Conservation (phyloP, 2,888 invertebrate species). For the Conistra vaccinii region DNA sequence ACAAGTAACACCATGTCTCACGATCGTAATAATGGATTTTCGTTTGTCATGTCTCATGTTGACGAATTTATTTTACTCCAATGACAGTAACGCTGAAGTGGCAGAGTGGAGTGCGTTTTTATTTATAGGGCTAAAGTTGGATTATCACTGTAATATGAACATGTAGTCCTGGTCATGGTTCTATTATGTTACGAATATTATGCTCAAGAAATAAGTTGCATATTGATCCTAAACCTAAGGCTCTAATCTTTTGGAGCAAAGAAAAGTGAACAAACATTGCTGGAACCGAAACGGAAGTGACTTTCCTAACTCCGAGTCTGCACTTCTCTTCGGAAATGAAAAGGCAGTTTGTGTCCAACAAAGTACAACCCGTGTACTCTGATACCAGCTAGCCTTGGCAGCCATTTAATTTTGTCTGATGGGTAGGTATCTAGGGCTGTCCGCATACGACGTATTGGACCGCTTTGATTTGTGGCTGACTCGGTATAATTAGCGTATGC, state of each 20-base stretch:
- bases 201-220: neutral
- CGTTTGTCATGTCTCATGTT: neutral
- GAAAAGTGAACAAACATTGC: no score
- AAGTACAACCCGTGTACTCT: neutral
- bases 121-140: neutral
- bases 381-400: neutral
- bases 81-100: neutral
- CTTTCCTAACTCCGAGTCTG: no score
- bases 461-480: slow-evolving; percentile 12
- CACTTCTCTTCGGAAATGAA: neutral
- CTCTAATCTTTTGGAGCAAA: no score
- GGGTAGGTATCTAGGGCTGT: neutral
- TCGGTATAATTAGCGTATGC: neutral
- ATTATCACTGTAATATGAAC: neutral
- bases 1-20: neutral
- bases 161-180: neutral
- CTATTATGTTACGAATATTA: neutral
- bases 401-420: neutral
- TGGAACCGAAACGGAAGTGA: no score
- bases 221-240: neutral
- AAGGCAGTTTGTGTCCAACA: neutral
- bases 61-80: neutral
- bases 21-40: neutral
- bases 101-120: neutral
- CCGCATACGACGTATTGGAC: neutral